Evolutionary conservation across 2,113 vertebrate genomes (phyloP).

Genomic region (human (Homo sapiens)): GRCh38 chr11:116499501-116500000

Average conservation of each 20-base stretch:
- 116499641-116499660: not conserved
- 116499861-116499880: not conserved
- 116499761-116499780: not conserved
- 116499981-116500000: conserved; percentile 75
- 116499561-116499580: conserved; percentile 47
- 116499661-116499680: not conserved
- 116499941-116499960: conserved; percentile 61
- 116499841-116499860: conserved; percentile 50
- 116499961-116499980: conserved; percentile 76
- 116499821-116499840: not conserved
- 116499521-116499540: not conserved
- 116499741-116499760: not conserved
- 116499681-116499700: not conserved
- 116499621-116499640: too few relatives aligned
- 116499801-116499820: not conserved
- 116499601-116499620: not conserved
- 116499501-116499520: not conserved
- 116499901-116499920: conserved; percentile 15
- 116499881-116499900: conserved; percentile 44
- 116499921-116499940: not conserved
- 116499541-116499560: not conserved
- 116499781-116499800: not conserved
- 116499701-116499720: not conserved
- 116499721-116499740: not conserved
- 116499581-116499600: not conserved